Percentiles rank a stretch among this genome's conserved stretches.
phyloP scores from a whole-genome alignment of 1,140 invertebrate species.

The Zaprionus gabonicus region DNA sequence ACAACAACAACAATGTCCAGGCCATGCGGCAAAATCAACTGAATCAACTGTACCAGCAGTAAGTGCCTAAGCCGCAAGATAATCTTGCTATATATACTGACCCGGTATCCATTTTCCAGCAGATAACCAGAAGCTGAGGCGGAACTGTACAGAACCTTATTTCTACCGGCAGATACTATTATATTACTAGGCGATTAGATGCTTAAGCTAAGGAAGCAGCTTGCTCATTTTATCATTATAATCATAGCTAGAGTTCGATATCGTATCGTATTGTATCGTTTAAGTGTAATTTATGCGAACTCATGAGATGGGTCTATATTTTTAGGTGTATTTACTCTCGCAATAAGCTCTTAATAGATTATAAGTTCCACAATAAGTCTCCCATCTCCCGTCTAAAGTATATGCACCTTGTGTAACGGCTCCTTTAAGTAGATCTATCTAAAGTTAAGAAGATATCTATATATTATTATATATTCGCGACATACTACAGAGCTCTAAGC shows the following conservation, averaged over 20 bases:
- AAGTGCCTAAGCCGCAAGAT: conserved; percentile 9
- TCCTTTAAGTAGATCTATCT: neutral
- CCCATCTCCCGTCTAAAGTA: conserved; percentile 14
- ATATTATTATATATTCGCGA: conserved; percentile 23
- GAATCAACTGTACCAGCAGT: conserved; percentile 53
- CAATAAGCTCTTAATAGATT: conserved; percentile 12
- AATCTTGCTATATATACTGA: neutral
- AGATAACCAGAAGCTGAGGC: neutral
- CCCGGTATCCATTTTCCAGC: neutral
- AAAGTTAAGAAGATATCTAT: neutral
- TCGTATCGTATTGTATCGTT: conserved; percentile 12
- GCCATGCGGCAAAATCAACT: conserved; percentile 52
- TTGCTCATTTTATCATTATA: neutral
- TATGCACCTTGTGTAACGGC: conserved; percentile 40
- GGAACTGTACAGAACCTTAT: neutral
- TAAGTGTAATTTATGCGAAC: conserved; percentile 38
- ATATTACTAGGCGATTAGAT: neutral
- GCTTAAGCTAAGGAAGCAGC: neutral
- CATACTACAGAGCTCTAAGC: conserved; percentile 49
- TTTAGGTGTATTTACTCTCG: conserved; percentile 12
- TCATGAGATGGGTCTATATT: conserved; percentile 59
- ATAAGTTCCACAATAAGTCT: conserved; percentile 4
- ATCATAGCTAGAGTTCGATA: neutral
- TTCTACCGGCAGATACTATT: conserved; percentile 1
- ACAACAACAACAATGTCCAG: conserved; percentile 38